Conservation (phyloP, 37 sponge, comb jelly and placozoan genomes). For the Crambe crambe region DNA sequence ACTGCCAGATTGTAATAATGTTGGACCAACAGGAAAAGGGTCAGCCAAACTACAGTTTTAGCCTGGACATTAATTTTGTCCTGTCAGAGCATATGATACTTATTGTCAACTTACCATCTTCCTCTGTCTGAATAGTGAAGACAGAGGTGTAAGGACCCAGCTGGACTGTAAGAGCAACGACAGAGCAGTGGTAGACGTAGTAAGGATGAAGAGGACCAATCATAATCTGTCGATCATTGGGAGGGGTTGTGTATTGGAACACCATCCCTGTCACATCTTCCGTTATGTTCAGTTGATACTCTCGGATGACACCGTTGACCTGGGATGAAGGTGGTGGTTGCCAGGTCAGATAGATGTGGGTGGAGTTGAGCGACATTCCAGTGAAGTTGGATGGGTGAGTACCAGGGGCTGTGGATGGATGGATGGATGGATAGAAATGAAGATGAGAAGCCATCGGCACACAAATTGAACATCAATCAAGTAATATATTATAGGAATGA, state of each 20-base stretch:
- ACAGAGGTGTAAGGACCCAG: constrained; percentile 32
- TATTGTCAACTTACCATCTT: constrained; percentile 13
- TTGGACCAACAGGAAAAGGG: no score
- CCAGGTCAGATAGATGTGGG: constrained; percentile 29
- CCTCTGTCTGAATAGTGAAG: constrained; percentile 22
- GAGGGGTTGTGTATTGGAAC: not conserved
- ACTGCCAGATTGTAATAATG: no score
- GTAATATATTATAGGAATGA: not conserved
- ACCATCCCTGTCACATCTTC: constrained; percentile 2
- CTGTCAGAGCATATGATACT: no score
- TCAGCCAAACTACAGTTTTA: no score
- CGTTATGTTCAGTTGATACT: constrained; percentile 38
- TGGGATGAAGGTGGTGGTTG: constrained; percentile 30
- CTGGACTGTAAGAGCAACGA: constrained; percentile 31
- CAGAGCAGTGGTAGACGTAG: constrained; percentile 18
- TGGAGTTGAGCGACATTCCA: constrained; percentile 37
- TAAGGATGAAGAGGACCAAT: constrained; percentile 33
- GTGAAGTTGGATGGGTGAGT: constrained; percentile 16
- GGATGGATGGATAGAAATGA: no score
- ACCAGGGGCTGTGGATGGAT: not conserved
- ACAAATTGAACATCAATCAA: no score
- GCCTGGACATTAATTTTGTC: no score
- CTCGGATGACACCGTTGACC: constrained; percentile 30
- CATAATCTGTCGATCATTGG: constrained; percentile 6
- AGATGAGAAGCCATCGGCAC: no score